Evolutionary conservation across 2,888 invertebrate species (phyloP).

Genomic region (Scrobipalpa atriplicella): DNA sequence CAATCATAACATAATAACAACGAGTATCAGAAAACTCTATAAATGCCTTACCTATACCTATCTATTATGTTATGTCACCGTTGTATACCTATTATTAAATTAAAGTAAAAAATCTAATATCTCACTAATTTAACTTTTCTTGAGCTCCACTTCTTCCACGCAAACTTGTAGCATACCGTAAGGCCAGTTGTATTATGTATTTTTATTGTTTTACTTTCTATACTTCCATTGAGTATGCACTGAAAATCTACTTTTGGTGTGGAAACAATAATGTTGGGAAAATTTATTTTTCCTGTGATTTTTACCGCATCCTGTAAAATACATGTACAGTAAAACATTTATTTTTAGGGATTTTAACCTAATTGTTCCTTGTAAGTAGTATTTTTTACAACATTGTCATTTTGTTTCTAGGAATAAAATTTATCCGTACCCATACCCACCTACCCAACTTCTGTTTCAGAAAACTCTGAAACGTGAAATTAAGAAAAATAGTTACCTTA

Average conservation of each 20-base stretch:
- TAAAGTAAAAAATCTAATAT: background rate
- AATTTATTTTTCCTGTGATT: slow-evolving; percentile 85
- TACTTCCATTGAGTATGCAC: slow-evolving; percentile 76
- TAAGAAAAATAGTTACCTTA: slow-evolving; percentile 50
- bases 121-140: slow-evolving; percentile 41
- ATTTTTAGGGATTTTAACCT: too few species aligned
- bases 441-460: too few species aligned
- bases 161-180: slow-evolving; percentile 66
- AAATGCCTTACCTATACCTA: too few species aligned
- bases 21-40: too few species aligned
- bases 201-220: slow-evolving; percentile 67
- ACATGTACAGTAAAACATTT: too few species aligned
- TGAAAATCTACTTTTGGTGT: slow-evolving; percentile 84
- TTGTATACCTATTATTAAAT: background rate
- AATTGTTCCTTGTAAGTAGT: too few species aligned
- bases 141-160: slow-evolving; percentile 64
- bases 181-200: slow-evolving; percentile 72
- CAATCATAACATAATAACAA: too few species aligned
- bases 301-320: slow-evolving; percentile 84
- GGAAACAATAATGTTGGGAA: slow-evolving; percentile 84
- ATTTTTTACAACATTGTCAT: too few species aligned
- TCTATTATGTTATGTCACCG: too few species aligned
- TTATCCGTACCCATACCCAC: too few species aligned
- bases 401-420: too few species aligned
- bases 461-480: too few species aligned